Conservation (phyloP, 37 sponge, comb jelly and placozoan genomes). For the Theonella swinhoei region DNA sequence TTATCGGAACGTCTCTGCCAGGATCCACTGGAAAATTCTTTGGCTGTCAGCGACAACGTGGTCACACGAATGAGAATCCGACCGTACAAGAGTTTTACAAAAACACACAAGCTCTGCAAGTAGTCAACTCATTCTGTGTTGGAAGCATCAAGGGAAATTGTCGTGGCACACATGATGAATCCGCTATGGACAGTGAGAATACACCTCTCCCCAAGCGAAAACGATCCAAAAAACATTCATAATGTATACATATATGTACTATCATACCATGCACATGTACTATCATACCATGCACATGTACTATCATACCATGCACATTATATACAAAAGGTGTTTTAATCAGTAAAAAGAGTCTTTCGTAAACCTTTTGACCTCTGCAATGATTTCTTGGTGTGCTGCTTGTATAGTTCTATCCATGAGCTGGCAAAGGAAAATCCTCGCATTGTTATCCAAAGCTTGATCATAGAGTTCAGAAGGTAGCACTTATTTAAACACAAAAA, state of each 20-base stretch:
- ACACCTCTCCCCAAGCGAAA: constrained; percentile 32
- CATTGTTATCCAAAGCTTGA: constrained; percentile 34
- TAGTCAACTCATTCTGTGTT: constrained; percentile 20
- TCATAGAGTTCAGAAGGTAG: constrained; percentile 35
- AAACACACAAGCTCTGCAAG: constrained; percentile 26
- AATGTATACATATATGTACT: too few relatives aligned
- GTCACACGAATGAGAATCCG: constrained; percentile 25
- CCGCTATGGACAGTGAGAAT: constrained; percentile 7
- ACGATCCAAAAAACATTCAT: too few relatives aligned
- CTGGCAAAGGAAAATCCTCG: constrained; percentile 44
- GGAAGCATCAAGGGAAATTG: constrained; percentile 14
- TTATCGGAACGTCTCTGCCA: background rate
- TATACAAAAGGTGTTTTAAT: too few relatives aligned
- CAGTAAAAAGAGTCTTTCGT: constrained; percentile 10
- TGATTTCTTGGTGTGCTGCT: constrained; percentile 32
- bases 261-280: too few relatives aligned
- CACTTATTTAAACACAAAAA: too few relatives aligned
- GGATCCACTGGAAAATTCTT: constrained; percentile 30
- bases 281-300: too few relatives aligned
- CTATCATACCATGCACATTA: too few relatives aligned
- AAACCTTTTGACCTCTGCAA: constrained; percentile 43
- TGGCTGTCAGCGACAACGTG: constrained; percentile 26
- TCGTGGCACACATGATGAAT: background rate
- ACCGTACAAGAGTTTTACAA: constrained; percentile 10
- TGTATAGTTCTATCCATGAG: constrained; percentile 43